Percentiles rank a stretch among this genome's conserved stretches.
Evolutionary conservation across 2,888 invertebrate species (phyloP).

Genomic region (Pandemis corylana): DNA sequence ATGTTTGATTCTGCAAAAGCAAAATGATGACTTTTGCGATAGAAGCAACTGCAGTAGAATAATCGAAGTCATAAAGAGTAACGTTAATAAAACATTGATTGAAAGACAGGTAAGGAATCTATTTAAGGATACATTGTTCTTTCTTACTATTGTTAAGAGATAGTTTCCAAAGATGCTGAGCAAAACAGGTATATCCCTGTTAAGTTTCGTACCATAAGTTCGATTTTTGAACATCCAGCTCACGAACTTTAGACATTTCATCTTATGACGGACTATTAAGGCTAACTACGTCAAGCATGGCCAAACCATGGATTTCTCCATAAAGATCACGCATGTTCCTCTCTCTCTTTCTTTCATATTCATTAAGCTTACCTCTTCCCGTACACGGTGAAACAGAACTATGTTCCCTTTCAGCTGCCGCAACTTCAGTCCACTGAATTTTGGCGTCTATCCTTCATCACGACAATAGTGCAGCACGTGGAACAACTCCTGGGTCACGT

Average conservation of each 20-base stretch:
- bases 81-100: conserved; percentile 58
- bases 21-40: conserved; percentile 59
- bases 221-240: no score
- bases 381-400: not conserved
- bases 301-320: no score
- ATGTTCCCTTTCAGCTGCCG: conserved; percentile 58
- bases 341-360: no score
- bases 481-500: conserved; percentile 69
- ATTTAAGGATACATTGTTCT: not conserved
- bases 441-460: conserved; percentile 79
- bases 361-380: no score
- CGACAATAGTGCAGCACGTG: conserved; percentile 69
- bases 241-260: no score
- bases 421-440: conserved; percentile 72
- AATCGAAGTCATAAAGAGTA: conserved; percentile 47
- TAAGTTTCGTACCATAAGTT: no score
- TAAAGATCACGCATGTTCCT: no score
- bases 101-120: conserved; percentile 58
- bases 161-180: no score
- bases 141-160: no score
- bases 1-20: conserved; percentile 48
- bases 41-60: conserved; percentile 60
- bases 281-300: no score
- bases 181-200: no score
- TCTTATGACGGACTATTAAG: no score